phyloP scores from a whole-genome alignment of 2,797 vertebrate genomes.

The Lithobates sylvaticus region DNA sequence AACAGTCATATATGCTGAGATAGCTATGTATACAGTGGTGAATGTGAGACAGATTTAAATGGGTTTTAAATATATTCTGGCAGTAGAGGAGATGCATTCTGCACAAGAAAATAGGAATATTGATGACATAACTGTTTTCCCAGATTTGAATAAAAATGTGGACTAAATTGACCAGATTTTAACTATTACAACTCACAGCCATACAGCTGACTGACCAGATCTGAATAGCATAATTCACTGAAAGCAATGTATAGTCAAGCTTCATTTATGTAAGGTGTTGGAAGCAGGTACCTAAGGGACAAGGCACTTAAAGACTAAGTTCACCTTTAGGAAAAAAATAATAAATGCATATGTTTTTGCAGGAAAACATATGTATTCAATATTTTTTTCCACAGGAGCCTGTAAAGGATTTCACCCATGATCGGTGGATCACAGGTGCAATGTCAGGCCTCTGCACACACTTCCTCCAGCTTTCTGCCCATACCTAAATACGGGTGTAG shows the following conservation, averaged over 20 bases:
- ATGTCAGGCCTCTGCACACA: no score
- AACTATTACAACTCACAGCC: not conserved
- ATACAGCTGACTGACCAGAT: not conserved
- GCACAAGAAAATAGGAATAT: not conserved
- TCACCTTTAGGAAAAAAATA: no score
- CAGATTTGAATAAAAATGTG: not conserved
- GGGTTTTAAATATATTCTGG: not conserved
- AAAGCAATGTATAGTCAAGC: no score
- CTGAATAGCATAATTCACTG: not conserved
- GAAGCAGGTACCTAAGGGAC: no score
- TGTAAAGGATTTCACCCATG: no score
- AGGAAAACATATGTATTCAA: no score
- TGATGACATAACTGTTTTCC: not conserved
- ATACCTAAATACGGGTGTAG: no score
- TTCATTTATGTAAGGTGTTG: not conserved
- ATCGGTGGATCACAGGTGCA: no score
- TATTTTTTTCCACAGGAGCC: no score
- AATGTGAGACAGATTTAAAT: conserved; percentile 1
- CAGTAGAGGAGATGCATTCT: not conserved
- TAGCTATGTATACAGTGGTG: conserved; percentile 7
- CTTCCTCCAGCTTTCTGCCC: no score
- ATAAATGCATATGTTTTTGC: no score
- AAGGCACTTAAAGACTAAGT: no score
- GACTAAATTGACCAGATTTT: not conserved
- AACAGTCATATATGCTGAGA: conserved; percentile 1